These are phyloP conservation scores for Novumbra hubbsi DNA, from an alignment of 2,797 vertebrate genomes.

Conservation along the genomic window DNA sequence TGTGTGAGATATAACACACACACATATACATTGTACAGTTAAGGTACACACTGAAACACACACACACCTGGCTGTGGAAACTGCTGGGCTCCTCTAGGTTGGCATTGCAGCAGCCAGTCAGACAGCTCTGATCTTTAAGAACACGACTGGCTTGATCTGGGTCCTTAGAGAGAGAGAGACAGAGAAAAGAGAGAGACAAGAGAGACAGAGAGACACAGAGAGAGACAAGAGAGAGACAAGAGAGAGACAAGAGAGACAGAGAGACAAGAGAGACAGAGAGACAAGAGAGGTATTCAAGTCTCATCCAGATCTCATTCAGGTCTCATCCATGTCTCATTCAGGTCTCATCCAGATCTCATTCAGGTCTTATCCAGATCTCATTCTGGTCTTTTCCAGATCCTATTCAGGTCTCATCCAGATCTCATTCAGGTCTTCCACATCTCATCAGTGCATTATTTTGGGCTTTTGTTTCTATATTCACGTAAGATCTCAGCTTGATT, in stretches of 20 bases:
- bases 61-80: conserved; percentile 71
- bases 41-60: conserved; percentile 18
- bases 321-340: no score
- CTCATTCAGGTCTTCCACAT: no score
- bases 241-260: background rate
- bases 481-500: no score
- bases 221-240: background rate
- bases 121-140: conserved; percentile 67
- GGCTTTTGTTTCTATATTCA: no score
- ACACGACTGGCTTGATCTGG: conserved; percentile 53
- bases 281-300: background rate
- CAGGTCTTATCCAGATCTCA: no score
- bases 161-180: conserved; percentile 55
- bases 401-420: no score
- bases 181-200: no score
- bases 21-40: background rate
- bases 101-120: conserved; percentile 74
- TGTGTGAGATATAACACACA: background rate
- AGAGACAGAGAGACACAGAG: background rate
- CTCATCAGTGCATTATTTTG: no score
- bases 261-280: background rate
- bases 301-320: no score
- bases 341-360: no score
- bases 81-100: conserved; percentile 70
- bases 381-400: no score